Evolutionary conservation across 2,113 vertebrate genomes (phyloP), one percentile per base, ranked within the genome.

Genomic region (Sigmodon hispidus): DNA sequence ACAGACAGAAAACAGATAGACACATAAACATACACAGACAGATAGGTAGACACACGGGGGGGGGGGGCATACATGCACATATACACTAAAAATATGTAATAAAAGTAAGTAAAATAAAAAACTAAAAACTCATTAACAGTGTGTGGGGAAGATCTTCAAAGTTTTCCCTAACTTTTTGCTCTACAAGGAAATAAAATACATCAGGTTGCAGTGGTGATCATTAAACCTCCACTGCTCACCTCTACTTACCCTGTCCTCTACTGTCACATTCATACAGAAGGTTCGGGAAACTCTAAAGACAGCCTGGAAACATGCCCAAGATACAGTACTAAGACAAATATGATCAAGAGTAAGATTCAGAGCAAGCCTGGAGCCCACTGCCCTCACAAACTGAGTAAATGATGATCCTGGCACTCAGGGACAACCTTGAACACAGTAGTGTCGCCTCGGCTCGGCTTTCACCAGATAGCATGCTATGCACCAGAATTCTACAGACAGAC

Each of bases 301-400:
- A 91, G 81, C 24, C 61, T 63, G 57, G 76, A 89, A 79, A 80
- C 63, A 79, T 63, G 90, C 19, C 52, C 79, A 85, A 88, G 15
- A 61, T 73, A 87, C 10, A 96, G 55, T 70, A 73, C 4, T 94
- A 21, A 94, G 73, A 94, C 26, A 95, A 87, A 95, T 40, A 90
- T 43, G 7, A 85, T 72, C 59, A 95, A 87, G 67, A 96, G 43
- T 84, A 94, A 94, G 36, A 50, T 19, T 94, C 92, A 50, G 40
- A 73, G n/a, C 90, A 55, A 93, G 26, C 12, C 59, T 4, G 50
- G 24, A 0, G 4, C 75, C 80, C 13, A 67, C 31, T 55, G 87
- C 12, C 84, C 43, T 87, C 90, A 59, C 36, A 52, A 95, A 76
- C n/a, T 79, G 17, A 95, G 17, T 55, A 87, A n/a, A 61, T 26